A percentile compares a stretch with the other conserved stretches of the same genome.
Conservation (phyloP, 2,888 invertebrate genomes). For the Charanyca ferruginea region DNA sequence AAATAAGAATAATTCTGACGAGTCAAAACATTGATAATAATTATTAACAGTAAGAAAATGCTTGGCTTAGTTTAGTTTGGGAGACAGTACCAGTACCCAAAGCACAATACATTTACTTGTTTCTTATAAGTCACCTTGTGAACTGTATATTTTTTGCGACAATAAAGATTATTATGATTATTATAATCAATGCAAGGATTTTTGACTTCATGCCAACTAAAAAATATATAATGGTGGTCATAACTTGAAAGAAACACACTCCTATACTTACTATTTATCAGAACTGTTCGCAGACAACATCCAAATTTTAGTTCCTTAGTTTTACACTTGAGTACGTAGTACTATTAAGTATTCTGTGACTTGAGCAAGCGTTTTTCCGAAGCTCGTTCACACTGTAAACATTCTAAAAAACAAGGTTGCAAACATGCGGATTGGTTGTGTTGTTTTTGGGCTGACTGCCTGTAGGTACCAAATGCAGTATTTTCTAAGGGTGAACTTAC, state of each 20-base stretch:
- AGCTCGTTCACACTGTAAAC: background rate
- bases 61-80: too few relatives aligned
- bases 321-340: too few relatives aligned
- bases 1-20: constrained; percentile 17
- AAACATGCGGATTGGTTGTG: background rate
- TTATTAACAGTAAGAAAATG: too few relatives aligned
- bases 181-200: too few relatives aligned
- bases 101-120: too few relatives aligned
- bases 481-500: background rate
- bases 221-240: constrained; percentile 40
- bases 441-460: background rate
- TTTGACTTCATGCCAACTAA: constrained; percentile 53
- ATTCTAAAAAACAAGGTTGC: background rate
- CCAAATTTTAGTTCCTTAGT: constrained; percentile 3
- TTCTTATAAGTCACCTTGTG: too few relatives aligned
- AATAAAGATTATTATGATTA: too few relatives aligned
- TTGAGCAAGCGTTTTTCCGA: background rate
- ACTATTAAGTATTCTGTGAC: too few relatives aligned
- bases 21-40: constrained; percentile 49
- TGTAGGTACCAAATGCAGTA: background rate
- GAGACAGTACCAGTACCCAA: too few relatives aligned
- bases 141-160: too few relatives aligned
- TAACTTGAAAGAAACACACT: constrained; percentile 36
- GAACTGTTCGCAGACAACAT: constrained; percentile 13
- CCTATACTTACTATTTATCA: constrained; percentile 29